Percentiles rank a stretch among this genome's conserved stretches.
Evolutionary conservation across 1,140 invertebrate genomes (phyloP).

Genomic region (Philotrypesis tridentata): DNA sequence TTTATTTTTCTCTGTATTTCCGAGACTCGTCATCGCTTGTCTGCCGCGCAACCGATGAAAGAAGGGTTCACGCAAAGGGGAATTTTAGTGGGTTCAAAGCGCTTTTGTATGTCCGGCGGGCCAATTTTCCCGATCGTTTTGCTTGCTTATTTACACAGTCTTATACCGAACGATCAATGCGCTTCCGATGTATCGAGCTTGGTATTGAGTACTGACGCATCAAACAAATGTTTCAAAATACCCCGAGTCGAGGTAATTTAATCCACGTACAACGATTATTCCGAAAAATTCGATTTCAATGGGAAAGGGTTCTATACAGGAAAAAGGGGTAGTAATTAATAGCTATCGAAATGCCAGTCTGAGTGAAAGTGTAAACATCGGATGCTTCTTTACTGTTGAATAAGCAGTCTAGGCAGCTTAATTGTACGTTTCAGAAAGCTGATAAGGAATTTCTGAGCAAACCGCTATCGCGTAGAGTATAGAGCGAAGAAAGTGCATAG

Average conservation of each 20-base stretch:
- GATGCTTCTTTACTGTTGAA: neutral
- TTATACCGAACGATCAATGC: conserved; percentile 26
- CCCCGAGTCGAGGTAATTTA: conserved; percentile 22
- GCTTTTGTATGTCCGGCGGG: conserved; percentile 17
- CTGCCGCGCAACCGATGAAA: neutral
- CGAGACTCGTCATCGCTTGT: conserved; percentile 10
- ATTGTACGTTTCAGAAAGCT: conserved; percentile 16
- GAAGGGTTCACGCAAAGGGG: conserved; percentile 42
- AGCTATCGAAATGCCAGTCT: neutral
- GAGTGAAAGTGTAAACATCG: neutral
- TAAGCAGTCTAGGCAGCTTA: neutral
- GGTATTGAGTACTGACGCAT: conserved; percentile 15
- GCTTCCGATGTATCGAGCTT: neutral
- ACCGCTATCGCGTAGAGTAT: neutral
- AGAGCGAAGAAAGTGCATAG: neutral
- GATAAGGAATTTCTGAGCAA: conserved; percentile 21
- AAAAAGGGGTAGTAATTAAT: neutral
- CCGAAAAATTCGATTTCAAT: neutral
- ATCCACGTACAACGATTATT: neutral
- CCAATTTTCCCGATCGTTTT: neutral
- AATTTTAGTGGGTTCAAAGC: conserved; percentile 13
- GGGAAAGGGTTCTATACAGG: neutral
- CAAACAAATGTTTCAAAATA: conserved; percentile 20
- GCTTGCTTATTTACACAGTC: conserved; percentile 26
- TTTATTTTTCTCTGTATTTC: neutral